Percentiles rank a stretch among this genome's conserved stretches.
phyloP scores from a whole-genome alignment of 2,113 vertebrate species.

The Ciconia maguari region DNA sequence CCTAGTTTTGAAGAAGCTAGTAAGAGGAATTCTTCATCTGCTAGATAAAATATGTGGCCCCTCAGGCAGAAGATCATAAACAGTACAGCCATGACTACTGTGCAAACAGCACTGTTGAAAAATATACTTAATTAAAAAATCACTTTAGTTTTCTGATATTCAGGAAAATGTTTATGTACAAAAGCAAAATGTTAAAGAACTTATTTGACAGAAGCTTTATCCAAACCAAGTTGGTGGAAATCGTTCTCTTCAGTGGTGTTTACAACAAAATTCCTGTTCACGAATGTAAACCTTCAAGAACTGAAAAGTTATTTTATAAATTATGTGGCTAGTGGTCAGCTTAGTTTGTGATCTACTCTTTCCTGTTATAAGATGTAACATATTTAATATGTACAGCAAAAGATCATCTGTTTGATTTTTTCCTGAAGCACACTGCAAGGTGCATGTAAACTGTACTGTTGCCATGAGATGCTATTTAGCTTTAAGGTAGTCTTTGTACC shows the following conservation, averaged over 20 bases:
- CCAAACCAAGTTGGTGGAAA: background rate
- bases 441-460: background rate
- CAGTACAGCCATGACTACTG: background rate
- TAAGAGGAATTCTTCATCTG: background rate
- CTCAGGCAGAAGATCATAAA: background rate
- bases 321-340: background rate
- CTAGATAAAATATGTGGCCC: background rate
- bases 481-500: background rate
- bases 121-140: background rate
- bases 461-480: background rate
- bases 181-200: background rate
- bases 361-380: background rate
- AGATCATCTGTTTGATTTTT: background rate
- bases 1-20: background rate
- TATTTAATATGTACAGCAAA: background rate
- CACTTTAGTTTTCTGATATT: background rate
- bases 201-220: background rate
- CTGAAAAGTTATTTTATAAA: background rate
- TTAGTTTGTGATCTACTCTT: background rate
- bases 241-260: background rate
- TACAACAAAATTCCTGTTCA: background rate
- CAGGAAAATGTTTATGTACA: background rate
- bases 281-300: background rate
- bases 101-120: background rate
- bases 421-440: background rate